Conservation (phyloP, 2,888 invertebrate species). For the Cosmia trapezina region DNA sequence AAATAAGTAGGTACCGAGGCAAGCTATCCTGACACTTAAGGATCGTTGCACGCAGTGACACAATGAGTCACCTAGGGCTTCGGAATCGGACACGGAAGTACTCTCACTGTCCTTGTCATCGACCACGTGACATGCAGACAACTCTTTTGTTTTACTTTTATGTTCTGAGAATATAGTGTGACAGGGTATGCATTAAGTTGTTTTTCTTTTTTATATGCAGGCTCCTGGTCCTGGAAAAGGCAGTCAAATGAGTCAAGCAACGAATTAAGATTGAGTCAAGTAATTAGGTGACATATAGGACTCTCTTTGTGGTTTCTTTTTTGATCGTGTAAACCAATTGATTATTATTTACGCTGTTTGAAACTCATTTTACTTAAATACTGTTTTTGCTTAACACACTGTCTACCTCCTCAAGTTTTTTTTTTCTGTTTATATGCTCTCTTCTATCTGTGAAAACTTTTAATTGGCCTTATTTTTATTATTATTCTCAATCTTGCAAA, state of each 20-base stretch:
- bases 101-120: constrained; percentile 54
- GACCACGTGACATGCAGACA: not conserved
- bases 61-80: constrained; percentile 40
- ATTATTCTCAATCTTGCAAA: too few species aligned
- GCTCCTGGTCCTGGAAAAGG: not conserved
- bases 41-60: constrained; percentile 35
- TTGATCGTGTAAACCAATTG: too few species aligned
- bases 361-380: too few species aligned
- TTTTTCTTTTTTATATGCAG: not conserved
- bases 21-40: constrained; percentile 2
- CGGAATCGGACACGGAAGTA: constrained; percentile 50
- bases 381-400: too few species aligned
- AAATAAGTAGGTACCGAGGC: not conserved
- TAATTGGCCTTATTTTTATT: too few species aligned
- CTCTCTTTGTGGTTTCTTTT: too few species aligned
- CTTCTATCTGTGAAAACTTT: too few species aligned
- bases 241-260: constrained; percentile 3
- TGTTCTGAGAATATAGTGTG: constrained; percentile 14
- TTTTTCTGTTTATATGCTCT: too few species aligned
- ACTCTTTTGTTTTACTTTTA: constrained; percentile 32
- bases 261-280: too few species aligned
- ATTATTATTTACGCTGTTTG: too few species aligned
- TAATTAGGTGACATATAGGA: too few species aligned
- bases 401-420: too few species aligned
- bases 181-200: not conserved